phyloP scores from a whole-genome alignment of 1,140 invertebrate species.

The Bombus confusus region DNA sequence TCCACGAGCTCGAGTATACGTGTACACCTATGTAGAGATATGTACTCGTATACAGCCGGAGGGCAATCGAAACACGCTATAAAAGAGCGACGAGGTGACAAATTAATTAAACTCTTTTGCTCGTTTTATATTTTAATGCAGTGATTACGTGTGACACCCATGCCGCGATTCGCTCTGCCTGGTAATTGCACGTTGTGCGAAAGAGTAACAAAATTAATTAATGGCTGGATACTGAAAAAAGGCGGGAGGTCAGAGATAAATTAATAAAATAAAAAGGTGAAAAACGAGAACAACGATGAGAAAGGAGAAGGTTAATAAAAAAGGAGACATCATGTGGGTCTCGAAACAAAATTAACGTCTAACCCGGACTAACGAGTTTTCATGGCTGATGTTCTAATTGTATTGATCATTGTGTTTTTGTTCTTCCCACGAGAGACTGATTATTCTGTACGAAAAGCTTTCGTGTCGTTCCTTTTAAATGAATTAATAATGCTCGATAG shows the following conservation, averaged over 20 bases:
- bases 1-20: background rate
- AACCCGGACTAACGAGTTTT: background rate
- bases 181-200: background rate
- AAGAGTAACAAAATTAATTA: conserved; percentile 45
- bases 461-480: background rate
- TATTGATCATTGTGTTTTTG: background rate
- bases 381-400: background rate
- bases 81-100: conserved; percentile 43
- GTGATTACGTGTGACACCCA: conserved; percentile 16
- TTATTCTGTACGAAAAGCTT: background rate
- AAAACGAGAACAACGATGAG: background rate
- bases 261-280: background rate
- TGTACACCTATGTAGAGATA: background rate
- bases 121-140: conserved; percentile 36
- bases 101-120: conserved; percentile 64
- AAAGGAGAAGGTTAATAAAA: background rate
- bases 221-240: background rate
- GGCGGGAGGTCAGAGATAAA: background rate
- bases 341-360: background rate
- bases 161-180: too few relatives aligned
- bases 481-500: background rate
- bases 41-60: too few relatives aligned
- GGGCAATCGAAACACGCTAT: conserved; percentile 52
- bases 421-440: background rate
- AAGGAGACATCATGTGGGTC: background rate